Percentiles rank a stretch among this genome's conserved stretches.
phyloP scores from a whole-genome alignment of 2,797 vertebrate species.

The Microcaecilia unicolor region DNA sequence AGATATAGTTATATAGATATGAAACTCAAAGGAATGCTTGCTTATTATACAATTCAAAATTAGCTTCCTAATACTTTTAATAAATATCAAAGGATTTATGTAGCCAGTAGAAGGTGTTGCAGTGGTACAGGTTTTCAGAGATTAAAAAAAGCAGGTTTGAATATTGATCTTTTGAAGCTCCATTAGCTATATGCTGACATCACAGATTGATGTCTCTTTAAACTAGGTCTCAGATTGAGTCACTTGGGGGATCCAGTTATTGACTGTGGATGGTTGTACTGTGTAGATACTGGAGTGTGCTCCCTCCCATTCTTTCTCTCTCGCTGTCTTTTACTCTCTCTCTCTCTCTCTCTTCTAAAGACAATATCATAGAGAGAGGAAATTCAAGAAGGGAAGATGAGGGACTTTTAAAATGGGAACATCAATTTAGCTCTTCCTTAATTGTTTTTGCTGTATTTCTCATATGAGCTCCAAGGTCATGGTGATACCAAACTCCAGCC shows the following conservation, averaged over 20 bases:
- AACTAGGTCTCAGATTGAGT: conserved; percentile 61
- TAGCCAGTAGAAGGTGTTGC: background rate
- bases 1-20: background rate
- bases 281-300: conserved; percentile 52
- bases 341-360: background rate
- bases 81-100: background rate
- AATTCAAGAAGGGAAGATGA: background rate
- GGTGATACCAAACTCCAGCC: conserved; percentile 13
- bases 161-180: conserved; percentile 76
- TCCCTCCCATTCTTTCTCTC: conserved; percentile 24
- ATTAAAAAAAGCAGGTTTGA: conserved; percentile 56
- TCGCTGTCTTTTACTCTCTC: background rate
- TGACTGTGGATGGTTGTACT: conserved; percentile 62
- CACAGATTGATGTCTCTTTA: conserved; percentile 81
- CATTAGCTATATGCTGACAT: conserved; percentile 82
- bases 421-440: conserved; percentile 70
- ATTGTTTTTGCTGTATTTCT: conserved; percentile 61
- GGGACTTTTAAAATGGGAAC: no score
- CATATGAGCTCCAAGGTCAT: conserved; percentile 22
- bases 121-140: conserved; percentile 6
- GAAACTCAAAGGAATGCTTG: rapidly evolving
- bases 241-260: conserved; percentile 70
- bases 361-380: background rate
- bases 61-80: background rate
- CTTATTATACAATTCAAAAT: background rate